These are phyloP conservation scores for Megalurothrips usitatus DNA, from an alignment of 2,888 invertebrate genomes.

Conservation along the genomic window DNA sequence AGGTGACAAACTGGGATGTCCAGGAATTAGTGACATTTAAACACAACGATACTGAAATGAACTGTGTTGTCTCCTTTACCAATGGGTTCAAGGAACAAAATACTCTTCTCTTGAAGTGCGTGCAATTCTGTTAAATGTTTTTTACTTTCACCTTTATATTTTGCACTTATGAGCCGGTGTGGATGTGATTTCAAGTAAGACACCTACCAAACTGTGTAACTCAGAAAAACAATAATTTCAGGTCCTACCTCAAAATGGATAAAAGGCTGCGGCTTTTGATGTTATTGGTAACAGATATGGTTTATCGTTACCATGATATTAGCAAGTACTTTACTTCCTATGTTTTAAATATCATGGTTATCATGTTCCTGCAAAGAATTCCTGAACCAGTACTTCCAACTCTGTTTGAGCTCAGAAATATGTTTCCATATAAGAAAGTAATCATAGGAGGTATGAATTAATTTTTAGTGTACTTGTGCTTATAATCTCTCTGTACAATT, in stretches of 20 bases:
- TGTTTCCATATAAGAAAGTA: neutral
- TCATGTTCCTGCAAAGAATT: neutral
- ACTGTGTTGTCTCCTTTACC: neutral
- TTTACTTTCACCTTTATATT: neutral
- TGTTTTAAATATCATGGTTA: neutral
- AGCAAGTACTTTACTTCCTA: neutral
- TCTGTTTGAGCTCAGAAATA: neutral
- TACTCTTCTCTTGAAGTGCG: neutral
- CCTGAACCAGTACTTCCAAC: neutral
- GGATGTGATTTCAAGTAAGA: neutral
- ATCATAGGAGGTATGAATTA: neutral
- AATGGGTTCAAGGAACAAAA: neutral
- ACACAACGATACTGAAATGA: neutral
- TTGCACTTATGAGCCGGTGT: neutral
- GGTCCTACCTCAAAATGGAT: neutral
- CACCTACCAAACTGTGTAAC: neutral
- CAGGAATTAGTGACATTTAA: neutral
- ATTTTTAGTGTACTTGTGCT: neutral
- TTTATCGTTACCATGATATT: neutral
- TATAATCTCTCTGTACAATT: neutral
- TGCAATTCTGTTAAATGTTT: neutral
- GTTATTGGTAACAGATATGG: neutral
- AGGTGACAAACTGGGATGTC: neutral
- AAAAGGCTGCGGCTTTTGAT: neutral
- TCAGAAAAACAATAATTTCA: neutral